These are phyloP conservation scores for Aleiodes sp. DNA, from an alignment of 1,140 invertebrate species.

Conservation along the genomic window DNA sequence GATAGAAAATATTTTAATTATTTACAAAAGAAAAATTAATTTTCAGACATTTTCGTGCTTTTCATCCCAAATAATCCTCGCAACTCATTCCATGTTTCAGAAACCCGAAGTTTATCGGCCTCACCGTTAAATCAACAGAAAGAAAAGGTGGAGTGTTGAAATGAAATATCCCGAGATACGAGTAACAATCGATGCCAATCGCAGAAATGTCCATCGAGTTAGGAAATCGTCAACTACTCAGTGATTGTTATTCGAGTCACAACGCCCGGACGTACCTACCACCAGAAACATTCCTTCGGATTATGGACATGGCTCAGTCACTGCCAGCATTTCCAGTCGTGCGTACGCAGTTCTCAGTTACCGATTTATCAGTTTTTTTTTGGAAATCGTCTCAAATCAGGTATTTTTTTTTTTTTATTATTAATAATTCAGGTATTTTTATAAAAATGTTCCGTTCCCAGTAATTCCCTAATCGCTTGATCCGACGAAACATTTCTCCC, in stretches of 20 bases:
- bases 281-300: conserved; percentile 59
- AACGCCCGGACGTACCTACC: conserved; percentile 60
- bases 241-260: conserved; percentile 60
- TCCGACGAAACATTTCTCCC: no score
- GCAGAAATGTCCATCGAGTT: conserved; percentile 27
- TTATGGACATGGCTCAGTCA: conserved; percentile 52
- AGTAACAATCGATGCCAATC: background rate
- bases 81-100: no score
- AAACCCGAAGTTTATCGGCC: no score
- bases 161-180: background rate
- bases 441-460: no score
- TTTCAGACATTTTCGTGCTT: no score
- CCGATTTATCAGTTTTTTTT: background rate
- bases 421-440: background rate
- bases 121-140: no score
- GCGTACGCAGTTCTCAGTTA: conserved; percentile 23
- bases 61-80: no score
- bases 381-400: no score
- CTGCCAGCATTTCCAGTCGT: conserved; percentile 56
- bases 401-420: no score
- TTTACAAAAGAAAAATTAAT: no score
- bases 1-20: no score
- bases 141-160: background rate
- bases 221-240: conserved; percentile 54
- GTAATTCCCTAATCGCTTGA: no score